Evolutionary conservation across 2,888 invertebrate species (phyloP).

Genomic region (Sphaerolaimus hirsutus): DNA sequence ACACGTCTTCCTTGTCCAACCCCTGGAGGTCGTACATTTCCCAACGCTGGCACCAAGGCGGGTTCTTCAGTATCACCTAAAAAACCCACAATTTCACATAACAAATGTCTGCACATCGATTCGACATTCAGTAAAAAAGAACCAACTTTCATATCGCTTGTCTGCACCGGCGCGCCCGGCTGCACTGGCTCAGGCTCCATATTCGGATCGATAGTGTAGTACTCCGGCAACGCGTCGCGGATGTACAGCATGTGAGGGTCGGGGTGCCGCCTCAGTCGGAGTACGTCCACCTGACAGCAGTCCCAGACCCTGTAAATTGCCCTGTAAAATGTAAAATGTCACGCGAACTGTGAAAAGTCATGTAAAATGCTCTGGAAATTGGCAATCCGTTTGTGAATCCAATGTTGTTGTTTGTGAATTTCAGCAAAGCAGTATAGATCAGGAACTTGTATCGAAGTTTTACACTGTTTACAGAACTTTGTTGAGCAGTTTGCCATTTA

Average conservation of each 20-base stretch:
- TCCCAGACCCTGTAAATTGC: too few relatives aligned
- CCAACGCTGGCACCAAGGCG: constrained; percentile 77
- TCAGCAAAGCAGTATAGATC: too few relatives aligned
- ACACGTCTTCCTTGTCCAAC: constrained; percentile 16
- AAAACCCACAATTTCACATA: constrained; percentile 19
- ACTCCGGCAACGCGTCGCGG: constrained; percentile 53
- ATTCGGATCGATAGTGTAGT: constrained; percentile 68
- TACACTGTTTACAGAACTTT: too few relatives aligned
- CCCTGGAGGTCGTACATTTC: constrained; percentile 36
- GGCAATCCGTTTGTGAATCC: too few relatives aligned
- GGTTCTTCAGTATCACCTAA: constrained; percentile 35
- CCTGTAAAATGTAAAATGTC: too few relatives aligned
- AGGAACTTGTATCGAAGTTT: too few relatives aligned
- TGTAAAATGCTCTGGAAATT: too few relatives aligned
- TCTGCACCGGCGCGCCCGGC: constrained; percentile 49
- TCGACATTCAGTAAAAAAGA: neutral
- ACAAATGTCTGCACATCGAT: neutral
- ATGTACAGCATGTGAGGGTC: constrained; percentile 69
- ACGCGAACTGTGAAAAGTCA: too few relatives aligned
- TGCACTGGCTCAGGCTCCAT: constrained; percentile 57
- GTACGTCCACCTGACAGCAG: constrained; percentile 66
- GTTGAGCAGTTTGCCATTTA: too few relatives aligned
- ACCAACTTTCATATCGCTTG: neutral
- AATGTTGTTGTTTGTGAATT: too few relatives aligned
- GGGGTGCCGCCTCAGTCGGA: constrained; percentile 68